Evolutionary conservation across 2,888 invertebrate genomes (phyloP).

Genomic region (Parnassius glacialis): DNA sequence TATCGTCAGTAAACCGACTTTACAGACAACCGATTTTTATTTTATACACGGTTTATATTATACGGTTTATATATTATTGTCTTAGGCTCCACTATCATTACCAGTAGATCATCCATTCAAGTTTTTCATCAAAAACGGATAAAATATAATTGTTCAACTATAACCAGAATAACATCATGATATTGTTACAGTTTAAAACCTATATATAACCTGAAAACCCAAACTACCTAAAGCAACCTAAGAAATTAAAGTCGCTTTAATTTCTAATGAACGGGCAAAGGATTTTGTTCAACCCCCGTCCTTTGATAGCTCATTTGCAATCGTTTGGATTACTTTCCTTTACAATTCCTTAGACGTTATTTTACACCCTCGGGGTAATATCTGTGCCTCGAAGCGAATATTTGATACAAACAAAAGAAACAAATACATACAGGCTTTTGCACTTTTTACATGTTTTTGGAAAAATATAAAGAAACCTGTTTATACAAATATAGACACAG

Average conservation of each 20-base stretch:
- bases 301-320: conserved; percentile 19
- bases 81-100: too few species aligned
- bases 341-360: conserved; percentile 7
- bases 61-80: too few species aligned
- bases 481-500: background rate
- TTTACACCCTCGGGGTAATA: background rate
- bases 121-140: too few species aligned
- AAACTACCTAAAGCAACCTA: background rate
- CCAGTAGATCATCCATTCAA: too few species aligned
- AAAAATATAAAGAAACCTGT: background rate
- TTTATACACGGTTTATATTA: too few species aligned
- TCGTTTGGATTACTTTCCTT: conserved; percentile 12
- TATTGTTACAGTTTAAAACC: too few species aligned
- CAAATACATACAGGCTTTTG: background rate
- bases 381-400: background rate
- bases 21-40: too few species aligned
- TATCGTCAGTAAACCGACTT: too few species aligned
- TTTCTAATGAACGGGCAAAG: conserved; percentile 7
- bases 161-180: too few species aligned
- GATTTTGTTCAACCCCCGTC: conserved; percentile 7
- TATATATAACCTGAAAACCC: too few species aligned
- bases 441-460: background rate
- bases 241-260: background rate
- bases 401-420: conserved; percentile 9
- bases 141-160: too few species aligned